phyloP scores from a whole-genome alignment of 2,113 vertebrate species.

The Dasyornis broadbenti region DNA sequence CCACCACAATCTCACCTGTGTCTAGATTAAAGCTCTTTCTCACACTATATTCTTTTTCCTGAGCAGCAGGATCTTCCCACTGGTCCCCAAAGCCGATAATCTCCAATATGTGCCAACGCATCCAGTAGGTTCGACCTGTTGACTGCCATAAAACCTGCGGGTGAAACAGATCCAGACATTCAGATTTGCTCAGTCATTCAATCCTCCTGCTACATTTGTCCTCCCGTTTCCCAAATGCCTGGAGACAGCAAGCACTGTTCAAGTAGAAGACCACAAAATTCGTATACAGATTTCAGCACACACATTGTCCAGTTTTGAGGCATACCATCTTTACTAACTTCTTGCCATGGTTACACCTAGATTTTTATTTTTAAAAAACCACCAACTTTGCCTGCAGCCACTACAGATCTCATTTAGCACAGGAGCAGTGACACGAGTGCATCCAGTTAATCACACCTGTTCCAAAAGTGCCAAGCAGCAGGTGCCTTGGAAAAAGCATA shows the following conservation, averaged over 20 bases:
- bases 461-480: neutral
- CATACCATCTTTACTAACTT: neutral
- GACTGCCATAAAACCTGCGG: conserved; percentile 89
- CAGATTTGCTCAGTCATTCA: neutral
- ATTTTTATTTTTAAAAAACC: neutral
- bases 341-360: neutral
- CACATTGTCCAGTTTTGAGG: neutral
- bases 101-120: conserved; percentile 90
- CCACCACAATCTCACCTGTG: conserved; percentile 62
- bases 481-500: neutral
- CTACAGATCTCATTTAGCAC: neutral
- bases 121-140: conserved; percentile 83
- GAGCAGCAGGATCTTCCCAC: conserved; percentile 63
- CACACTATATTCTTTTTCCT: conserved; percentile 72
- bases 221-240: neutral
- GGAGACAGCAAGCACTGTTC: neutral
- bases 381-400: neutral
- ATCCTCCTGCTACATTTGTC: neutral
- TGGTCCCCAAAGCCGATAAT: conserved; percentile 77
- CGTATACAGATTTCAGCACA: neutral
- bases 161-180: neutral
- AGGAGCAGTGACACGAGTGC: neutral
- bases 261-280: neutral
- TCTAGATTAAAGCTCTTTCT: conserved; percentile 71
- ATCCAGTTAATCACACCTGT: neutral